A percentile compares a stretch with the other conserved stretches of the same genome.
phyloP scores from a whole-genome alignment of 2,797 vertebrate genomes.

The Tauraco hartlaubi region DNA sequence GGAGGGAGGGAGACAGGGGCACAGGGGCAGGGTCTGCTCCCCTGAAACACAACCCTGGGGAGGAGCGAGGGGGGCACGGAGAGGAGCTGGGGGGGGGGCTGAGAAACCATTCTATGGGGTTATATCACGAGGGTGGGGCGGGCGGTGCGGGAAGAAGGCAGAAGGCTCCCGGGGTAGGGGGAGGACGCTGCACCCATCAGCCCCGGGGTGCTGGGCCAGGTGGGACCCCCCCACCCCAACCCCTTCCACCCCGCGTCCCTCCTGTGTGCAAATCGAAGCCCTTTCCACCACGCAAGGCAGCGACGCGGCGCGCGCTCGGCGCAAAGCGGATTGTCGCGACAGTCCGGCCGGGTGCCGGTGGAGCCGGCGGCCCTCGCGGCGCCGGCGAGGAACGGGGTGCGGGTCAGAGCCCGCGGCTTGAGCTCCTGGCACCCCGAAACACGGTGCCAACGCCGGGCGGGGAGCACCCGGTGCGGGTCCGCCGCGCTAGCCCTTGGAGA shows the following conservation, averaged over 20 bases:
- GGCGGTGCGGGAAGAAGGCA: background rate
- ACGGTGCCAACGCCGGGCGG: background rate
- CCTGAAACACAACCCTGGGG: conserved; percentile 28
- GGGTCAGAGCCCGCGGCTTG: background rate
- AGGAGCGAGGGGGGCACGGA: background rate
- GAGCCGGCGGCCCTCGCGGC: background rate
- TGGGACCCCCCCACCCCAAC: background rate
- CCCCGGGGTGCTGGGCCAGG: conserved; percentile 20
- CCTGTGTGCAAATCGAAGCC: conserved; percentile 83
- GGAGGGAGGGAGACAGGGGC: background rate
- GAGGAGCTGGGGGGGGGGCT: background rate
- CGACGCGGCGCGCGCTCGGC: conserved; percentile 64
- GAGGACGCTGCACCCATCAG: conserved; percentile 43
- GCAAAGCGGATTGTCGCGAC: conserved; percentile 76
- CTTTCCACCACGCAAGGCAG: conserved; percentile 77
- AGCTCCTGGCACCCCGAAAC: background rate
- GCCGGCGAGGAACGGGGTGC: conserved; percentile 8
- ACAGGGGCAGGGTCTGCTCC: conserved; percentile 31
- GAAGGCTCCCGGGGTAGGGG: conserved; percentile 37
- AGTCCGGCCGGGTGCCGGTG: conserved; percentile 12
- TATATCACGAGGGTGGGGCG: background rate
- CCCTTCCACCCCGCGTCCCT: conserved; percentile 9
- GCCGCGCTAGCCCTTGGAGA: conserved; percentile 70
- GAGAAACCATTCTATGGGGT: background rate
- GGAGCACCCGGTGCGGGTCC: conserved; percentile 74